Conservation (phyloP, 2,113 vertebrate genomes). For the Phyllopteryx taeniolatus region DNA sequence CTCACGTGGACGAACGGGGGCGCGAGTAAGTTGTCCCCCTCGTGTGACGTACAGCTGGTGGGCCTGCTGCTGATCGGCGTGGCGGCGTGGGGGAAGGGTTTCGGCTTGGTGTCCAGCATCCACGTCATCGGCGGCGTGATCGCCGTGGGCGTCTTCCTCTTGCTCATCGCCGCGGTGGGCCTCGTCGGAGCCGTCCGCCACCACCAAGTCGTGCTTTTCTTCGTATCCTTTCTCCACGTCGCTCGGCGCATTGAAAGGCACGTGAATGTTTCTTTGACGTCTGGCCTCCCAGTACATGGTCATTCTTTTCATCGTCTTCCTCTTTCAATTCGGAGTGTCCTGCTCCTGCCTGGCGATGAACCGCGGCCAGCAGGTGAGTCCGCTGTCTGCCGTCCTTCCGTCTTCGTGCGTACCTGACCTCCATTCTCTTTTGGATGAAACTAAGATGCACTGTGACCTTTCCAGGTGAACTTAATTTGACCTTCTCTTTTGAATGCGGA, state of each 20-base stretch:
- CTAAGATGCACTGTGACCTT: not conserved
- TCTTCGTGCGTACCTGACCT: too few species aligned
- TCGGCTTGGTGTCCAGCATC: constrained; percentile 86
- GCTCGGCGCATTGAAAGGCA: not conserved
- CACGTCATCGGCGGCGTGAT: constrained; percentile 90
- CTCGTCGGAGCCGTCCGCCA: constrained; percentile 85
- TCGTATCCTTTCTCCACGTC: constrained; percentile 80
- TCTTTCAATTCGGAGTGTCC: constrained; percentile 88
- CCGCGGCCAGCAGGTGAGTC: constrained; percentile 78
- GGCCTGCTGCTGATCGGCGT: constrained; percentile 88
- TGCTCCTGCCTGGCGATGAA: constrained; percentile 89
- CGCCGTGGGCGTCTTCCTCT: constrained; percentile 87
- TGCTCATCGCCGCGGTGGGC: constrained; percentile 86
- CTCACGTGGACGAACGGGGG: too few species aligned
- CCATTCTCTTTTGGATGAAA: too few species aligned
- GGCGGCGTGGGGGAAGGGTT: constrained; percentile 88
- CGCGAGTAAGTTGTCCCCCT: not conserved
- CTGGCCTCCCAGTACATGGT: constrained; percentile 83
- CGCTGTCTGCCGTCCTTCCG: too few species aligned
- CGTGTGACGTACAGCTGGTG: constrained; percentile 75
- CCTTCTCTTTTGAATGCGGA: too few species aligned
- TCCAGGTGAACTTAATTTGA: not conserved
- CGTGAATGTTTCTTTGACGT: constrained; percentile 60
- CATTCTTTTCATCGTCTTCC: constrained; percentile 86
- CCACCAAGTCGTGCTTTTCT: constrained; percentile 94